Conservation (phyloP, 1,140 invertebrate genomes). For the Drosophila navojoa region DNA sequence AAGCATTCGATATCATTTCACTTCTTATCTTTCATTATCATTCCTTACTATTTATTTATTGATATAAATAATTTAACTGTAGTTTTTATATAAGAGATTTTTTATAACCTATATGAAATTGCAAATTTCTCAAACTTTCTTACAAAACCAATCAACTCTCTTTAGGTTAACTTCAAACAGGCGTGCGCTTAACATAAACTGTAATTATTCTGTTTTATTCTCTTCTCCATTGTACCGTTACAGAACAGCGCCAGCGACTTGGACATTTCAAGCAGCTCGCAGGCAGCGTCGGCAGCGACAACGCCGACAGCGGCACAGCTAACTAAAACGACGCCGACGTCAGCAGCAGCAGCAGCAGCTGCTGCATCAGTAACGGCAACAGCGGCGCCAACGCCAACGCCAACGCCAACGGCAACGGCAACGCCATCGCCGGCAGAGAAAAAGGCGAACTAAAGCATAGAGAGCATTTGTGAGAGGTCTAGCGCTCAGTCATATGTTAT, state of each 20-base stretch:
- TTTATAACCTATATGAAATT: too few species aligned
- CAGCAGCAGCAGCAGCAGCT: slow-evolving; percentile 6
- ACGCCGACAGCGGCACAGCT: neutral
- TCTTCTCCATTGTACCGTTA: neutral
- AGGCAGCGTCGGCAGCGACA: slow-evolving; percentile 9
- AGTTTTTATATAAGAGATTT: too few species aligned
- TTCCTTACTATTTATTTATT: too few species aligned
- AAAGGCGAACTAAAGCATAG: slow-evolving; percentile 58
- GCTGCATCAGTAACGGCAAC: neutral
- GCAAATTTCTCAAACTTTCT: too few species aligned
- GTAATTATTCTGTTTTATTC: neutral
- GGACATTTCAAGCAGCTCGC: slow-evolving; percentile 51
- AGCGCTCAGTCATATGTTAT: slow-evolving; percentile 24
- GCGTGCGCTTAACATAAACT: too few species aligned
- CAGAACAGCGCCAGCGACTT: slow-evolving; percentile 64
- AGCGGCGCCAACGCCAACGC: too few species aligned
- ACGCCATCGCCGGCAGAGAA: slow-evolving; percentile 40
- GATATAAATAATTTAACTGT: too few species aligned
- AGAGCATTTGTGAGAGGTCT: slow-evolving; percentile 17
- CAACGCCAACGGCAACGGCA: slow-evolving; percentile 18
- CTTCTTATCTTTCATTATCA: too few species aligned
- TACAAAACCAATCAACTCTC: neutral
- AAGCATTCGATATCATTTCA: too few species aligned
- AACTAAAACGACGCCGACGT: slow-evolving; percentile 14
- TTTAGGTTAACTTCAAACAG: too few species aligned